Conservation (phyloP, 2,113 vertebrate species). For the Gallinago paraguaiae region DNA sequence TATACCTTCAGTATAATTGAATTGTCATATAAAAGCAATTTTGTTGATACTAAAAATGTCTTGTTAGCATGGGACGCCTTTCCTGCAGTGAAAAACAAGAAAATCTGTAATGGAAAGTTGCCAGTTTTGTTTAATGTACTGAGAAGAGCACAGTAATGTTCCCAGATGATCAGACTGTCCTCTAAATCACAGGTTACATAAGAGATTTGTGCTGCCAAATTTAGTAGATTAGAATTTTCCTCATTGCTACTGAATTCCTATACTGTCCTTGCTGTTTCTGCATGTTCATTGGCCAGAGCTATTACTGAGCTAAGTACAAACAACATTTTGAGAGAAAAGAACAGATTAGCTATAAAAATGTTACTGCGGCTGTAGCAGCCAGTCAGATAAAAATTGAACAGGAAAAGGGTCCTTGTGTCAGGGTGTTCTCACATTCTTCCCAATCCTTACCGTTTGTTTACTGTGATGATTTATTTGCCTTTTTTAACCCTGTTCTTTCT, state of each 20-base stretch:
- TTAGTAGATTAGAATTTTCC: constrained; percentile 34
- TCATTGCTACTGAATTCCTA: neutral
- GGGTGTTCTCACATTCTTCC: neutral
- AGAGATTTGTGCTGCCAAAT: constrained; percentile 7
- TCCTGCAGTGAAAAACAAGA: constrained; percentile 3
- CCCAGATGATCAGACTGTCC: neutral
- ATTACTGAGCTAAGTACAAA: neutral
- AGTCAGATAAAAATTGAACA: neutral
- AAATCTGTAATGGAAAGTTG: neutral
- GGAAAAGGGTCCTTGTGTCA: neutral
- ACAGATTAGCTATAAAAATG: neutral
- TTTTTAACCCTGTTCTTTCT: neutral
- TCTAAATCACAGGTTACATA: constrained; percentile 20
- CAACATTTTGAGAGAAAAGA: neutral
- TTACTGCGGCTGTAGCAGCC: neutral
- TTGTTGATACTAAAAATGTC: neutral
- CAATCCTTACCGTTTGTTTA: neutral
- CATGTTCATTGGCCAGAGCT: neutral
- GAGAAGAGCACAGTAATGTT: neutral
- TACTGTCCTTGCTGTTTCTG: neutral
- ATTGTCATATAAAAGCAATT: neutral
- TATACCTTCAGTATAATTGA: neutral
- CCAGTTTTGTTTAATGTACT: neutral
- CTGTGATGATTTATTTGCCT: neutral
- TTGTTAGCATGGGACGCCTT: neutral